Evolutionary conservation across 2,113 vertebrate species (phyloP).

Genomic region (Leptobrachium ailaonicum): DNA sequence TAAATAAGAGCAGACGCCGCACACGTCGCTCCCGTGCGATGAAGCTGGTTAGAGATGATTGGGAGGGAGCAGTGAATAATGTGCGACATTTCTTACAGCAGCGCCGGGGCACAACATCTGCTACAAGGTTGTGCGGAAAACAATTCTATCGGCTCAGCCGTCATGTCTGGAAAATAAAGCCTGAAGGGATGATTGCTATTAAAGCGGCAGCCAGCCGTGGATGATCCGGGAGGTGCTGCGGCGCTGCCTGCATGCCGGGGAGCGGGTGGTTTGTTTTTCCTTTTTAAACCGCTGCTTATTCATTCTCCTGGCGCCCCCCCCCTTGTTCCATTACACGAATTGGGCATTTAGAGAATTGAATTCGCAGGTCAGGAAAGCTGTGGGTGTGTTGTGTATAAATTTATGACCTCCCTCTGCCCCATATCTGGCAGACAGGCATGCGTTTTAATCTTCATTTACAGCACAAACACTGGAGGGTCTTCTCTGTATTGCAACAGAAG

Average conservation of each 20-base stretch:
- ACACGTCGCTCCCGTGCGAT: slow-evolving; percentile 57
- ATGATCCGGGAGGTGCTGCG: slow-evolving; percentile 20
- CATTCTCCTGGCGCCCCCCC: slow-evolving; percentile 7
- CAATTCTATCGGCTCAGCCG: slow-evolving; percentile 58
- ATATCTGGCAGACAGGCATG: slow-evolving; percentile 28
- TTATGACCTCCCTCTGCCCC: slow-evolving; percentile 9
- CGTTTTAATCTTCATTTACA: slow-evolving; percentile 28
- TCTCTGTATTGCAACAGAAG: no score
- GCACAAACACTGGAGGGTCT: neutral
- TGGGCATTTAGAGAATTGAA: neutral
- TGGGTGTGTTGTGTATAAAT: slow-evolving; percentile 26
- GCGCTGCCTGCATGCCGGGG: neutral
- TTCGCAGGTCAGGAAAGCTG: slow-evolving; percentile 6
- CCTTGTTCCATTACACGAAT: slow-evolving; percentile 27
- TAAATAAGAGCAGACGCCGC: slow-evolving; percentile 66
- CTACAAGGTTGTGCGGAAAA: slow-evolving; percentile 64
- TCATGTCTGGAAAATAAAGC: slow-evolving; percentile 64
- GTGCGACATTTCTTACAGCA: slow-evolving; percentile 64
- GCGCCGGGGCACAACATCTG: slow-evolving; percentile 72
- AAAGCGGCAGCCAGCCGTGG: slow-evolving; percentile 28
- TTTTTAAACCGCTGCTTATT: slow-evolving; percentile 9
- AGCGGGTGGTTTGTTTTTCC: neutral
- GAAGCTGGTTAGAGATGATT: slow-evolving; percentile 54
- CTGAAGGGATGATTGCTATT: slow-evolving; percentile 50
- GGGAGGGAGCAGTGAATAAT: slow-evolving; percentile 60